These are phyloP conservation scores for Calameuta filiformis DNA, from an alignment of 2,888 invertebrate species.

Conservation along the genomic window DNA sequence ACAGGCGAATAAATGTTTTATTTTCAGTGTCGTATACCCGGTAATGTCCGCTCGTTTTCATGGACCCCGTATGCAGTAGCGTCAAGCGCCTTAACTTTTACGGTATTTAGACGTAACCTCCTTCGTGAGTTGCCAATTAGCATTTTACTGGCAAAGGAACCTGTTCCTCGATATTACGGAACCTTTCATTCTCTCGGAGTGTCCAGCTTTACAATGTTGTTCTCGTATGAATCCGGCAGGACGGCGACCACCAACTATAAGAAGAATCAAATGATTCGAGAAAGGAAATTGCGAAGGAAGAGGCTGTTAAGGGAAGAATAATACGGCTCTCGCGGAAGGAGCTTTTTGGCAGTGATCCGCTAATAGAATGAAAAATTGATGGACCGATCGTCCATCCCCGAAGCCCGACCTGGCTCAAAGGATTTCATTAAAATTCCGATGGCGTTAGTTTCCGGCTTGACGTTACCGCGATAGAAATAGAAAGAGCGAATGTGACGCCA, in stretches of 20 bases:
- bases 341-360: background rate
- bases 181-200: background rate
- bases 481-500: conserved; percentile 6
- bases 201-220: background rate
- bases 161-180: background rate
- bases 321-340: background rate
- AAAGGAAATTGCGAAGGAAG: background rate
- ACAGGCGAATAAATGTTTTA: background rate
- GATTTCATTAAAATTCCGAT: background rate
- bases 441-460: conserved; percentile 6
- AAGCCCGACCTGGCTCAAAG: background rate
- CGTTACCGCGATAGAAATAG: conserved; percentile 15
- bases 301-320: background rate
- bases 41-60: background rate
- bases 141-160: conserved; percentile 23
- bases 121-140: conserved; percentile 40
- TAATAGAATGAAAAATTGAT: background rate
- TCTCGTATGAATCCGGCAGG: background rate
- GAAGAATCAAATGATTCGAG: no score
- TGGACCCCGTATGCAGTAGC: no score
- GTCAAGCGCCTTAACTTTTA: conserved; percentile 8
- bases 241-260: background rate
- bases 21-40: background rate
- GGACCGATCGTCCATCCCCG: background rate
- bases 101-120: conserved; percentile 27